These are phyloP conservation scores for Rhagonycha fulva DNA, from an alignment of 2,888 invertebrate genomes.

Conservation along the genomic window DNA sequence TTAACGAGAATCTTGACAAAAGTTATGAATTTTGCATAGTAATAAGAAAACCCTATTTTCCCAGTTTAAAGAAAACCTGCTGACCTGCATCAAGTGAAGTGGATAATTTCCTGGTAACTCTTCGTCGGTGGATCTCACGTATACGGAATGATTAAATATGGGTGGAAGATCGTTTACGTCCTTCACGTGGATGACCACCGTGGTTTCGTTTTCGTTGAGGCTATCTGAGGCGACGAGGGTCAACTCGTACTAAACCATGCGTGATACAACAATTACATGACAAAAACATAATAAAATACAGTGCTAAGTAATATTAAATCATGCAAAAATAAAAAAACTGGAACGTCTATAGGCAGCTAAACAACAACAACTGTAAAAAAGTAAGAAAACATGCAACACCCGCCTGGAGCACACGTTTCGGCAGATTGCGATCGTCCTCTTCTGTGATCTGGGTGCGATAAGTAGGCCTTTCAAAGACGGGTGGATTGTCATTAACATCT, in stretches of 20 bases:
- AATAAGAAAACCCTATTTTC: constrained; percentile 3
- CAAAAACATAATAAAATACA: not conserved
- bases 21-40: not conserved
- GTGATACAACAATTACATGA: constrained; percentile 39
- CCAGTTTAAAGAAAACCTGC: constrained; percentile 32
- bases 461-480: constrained; percentile 92
- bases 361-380: constrained; percentile 13
- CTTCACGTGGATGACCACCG: constrained; percentile 78
- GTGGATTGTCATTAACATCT: constrained; percentile 98
- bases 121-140: constrained; percentile 75
- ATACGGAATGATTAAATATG: constrained; percentile 71
- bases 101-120: constrained; percentile 75
- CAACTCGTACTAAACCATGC: constrained; percentile 76
- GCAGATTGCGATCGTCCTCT: constrained; percentile 92
- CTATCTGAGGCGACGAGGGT: constrained; percentile 89
- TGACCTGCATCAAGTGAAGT: constrained; percentile 72
- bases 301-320: not conserved
- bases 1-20: not conserved
- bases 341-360: constrained; percentile 17
- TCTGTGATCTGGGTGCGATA: constrained; percentile 95
- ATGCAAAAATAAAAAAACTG: constrained; percentile 21
- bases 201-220: constrained; percentile 86
- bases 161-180: constrained; percentile 92
- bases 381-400: constrained; percentile 45
- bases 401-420: constrained; percentile 90